Conservation (phyloP, 1,140 invertebrate species). For the Brachionus manjavacas region DNA sequence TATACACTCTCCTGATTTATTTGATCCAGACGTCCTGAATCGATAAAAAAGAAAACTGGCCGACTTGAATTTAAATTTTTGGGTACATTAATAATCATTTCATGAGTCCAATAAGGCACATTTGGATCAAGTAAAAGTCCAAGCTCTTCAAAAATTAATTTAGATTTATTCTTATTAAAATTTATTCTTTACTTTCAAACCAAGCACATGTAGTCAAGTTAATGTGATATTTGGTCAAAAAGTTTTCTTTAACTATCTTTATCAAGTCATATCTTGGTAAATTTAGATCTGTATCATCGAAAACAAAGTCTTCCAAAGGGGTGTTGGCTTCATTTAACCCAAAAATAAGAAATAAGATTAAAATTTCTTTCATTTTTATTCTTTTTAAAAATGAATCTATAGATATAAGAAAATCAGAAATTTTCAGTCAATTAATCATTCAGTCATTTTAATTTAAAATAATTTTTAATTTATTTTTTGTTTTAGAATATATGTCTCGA, state of each 20-base stretch:
- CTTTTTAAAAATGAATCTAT: background rate
- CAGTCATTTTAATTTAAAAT: background rate
- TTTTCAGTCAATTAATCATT: background rate
- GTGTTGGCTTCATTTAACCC: background rate
- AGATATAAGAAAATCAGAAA: background rate
- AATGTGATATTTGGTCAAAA: background rate
- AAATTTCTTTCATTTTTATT: background rate
- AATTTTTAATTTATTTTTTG: background rate
- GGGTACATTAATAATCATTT: constrained; percentile 4
- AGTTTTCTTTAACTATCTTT: background rate
- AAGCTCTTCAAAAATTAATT: background rate
- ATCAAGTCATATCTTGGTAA: background rate
- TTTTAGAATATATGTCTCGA: background rate
- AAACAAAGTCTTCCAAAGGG: constrained; percentile 31
- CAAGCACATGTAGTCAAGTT: background rate
- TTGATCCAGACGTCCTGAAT: background rate
- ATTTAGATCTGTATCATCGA: background rate
- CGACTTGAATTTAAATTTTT: background rate
- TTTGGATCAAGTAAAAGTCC: background rate
- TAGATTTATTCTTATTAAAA: background rate
- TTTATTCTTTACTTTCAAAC: background rate
- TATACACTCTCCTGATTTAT: background rate
- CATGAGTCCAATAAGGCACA: background rate
- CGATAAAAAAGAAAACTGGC: constrained; percentile 13
- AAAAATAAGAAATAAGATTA: background rate